These are phyloP conservation scores for Tinamus guttatus DNA, from an alignment of 2,113 vertebrate species.

Conservation along the genomic window DNA sequence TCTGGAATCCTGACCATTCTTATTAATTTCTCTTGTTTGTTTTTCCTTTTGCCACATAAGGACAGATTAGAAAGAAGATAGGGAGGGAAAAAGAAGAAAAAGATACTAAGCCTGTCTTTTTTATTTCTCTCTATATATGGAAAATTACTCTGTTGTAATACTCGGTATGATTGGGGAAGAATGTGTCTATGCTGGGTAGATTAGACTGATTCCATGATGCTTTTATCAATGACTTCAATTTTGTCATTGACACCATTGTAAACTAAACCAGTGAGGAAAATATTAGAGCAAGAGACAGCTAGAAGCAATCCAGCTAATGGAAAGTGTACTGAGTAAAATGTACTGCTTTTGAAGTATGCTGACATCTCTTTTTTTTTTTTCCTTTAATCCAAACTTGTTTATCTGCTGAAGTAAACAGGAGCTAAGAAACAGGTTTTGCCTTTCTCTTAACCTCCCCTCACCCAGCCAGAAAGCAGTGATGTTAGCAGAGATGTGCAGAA, in stretches of 20 bases:
- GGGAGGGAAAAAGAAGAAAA: neutral
- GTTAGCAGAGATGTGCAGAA: slow-evolving; percentile 49
- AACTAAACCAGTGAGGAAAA: slow-evolving; percentile 22
- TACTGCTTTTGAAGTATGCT: slow-evolving; percentile 66
- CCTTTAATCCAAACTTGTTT: slow-evolving; percentile 61
- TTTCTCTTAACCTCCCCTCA: slow-evolving; percentile 54
- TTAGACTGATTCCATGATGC: slow-evolving; percentile 28
- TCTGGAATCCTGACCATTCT: neutral
- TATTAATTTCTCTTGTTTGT: neutral
- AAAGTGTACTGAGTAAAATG: slow-evolving; percentile 56
- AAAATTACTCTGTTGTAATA: slow-evolving; percentile 13
- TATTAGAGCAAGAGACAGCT: neutral
- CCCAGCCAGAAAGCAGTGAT: slow-evolving; percentile 37
- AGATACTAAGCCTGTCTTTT: neutral
- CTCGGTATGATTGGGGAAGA: neutral
- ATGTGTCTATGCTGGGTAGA: neutral
- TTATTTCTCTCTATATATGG: slow-evolving; percentile 12
- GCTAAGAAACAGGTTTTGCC: slow-evolving; percentile 48
- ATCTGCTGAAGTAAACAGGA: slow-evolving; percentile 66
- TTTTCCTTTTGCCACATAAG: neutral
- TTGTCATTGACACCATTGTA: slow-evolving; percentile 42
- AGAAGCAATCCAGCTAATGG: slow-evolving; percentile 56
- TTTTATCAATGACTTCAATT: slow-evolving; percentile 61
- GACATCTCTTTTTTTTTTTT: slow-evolving; percentile 35
- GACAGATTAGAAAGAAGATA: neutral